phyloP scores from a whole-genome alignment of 2,888 invertebrate species.

The Temnothorax rugatulus region DNA sequence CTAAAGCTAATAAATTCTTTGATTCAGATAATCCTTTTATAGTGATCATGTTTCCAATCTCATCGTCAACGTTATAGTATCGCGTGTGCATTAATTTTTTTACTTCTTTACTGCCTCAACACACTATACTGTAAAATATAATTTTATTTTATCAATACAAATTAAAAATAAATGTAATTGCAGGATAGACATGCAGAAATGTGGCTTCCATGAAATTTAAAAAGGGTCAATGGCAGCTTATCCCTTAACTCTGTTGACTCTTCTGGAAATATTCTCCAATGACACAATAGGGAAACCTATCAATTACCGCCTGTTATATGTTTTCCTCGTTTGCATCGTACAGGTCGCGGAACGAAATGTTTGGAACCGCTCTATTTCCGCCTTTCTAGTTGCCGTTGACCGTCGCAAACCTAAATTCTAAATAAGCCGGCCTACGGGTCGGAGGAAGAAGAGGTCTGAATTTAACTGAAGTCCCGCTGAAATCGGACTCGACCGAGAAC shows the following conservation, averaged over 20 bases:
- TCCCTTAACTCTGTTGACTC: not conserved
- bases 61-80: not conserved
- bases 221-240: not conserved
- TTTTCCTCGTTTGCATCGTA: not conserved
- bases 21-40: not conserved
- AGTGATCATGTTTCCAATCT: not conserved
- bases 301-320: not conserved
- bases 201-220: not conserved
- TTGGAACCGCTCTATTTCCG: slow-evolving; percentile 26
- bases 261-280: not conserved
- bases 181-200: not conserved
- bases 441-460: slow-evolving; percentile 15
- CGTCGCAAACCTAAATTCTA: slow-evolving; percentile 41
- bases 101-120: too few relatives aligned
- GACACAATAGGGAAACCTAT: not conserved
- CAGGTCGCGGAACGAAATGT: not conserved
- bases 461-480: slow-evolving; percentile 37
- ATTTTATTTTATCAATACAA: too few relatives aligned
- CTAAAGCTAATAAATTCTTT: not conserved
- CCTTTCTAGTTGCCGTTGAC: slow-evolving; percentile 27
- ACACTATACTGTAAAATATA: too few relatives aligned
- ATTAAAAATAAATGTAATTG: too few relatives aligned
- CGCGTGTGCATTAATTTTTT: not conserved
- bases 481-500: slow-evolving; percentile 52
- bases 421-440: slow-evolving; percentile 13